Conservation (phyloP, 2,797 vertebrate genomes). For the Ptychadena robeensis region DNA sequence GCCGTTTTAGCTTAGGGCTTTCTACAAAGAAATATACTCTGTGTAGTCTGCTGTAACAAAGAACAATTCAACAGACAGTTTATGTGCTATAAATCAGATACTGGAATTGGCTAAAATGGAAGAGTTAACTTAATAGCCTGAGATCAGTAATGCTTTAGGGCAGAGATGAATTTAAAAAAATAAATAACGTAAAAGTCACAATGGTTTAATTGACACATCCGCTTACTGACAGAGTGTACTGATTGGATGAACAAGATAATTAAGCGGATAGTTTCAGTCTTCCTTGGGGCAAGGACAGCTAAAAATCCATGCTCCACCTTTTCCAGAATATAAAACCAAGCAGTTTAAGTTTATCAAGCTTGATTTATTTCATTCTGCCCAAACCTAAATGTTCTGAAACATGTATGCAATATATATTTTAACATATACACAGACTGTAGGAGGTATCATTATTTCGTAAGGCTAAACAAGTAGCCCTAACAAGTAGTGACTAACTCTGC, state of each 20-base stretch:
- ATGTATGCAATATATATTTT: not conserved
- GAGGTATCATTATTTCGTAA: no score
- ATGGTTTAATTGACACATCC: constrained; percentile 31
- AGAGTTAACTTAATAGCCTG: not conserved
- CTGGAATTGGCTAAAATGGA: not conserved
- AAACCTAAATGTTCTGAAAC: not conserved
- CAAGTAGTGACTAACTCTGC: no score
- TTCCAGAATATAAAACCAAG: not conserved
- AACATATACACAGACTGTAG: no score
- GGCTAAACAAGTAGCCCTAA: no score
- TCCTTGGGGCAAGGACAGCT: constrained; percentile 53
- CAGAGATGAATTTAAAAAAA: not conserved
- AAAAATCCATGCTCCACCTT: constrained; percentile 24
- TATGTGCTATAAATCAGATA: not conserved
- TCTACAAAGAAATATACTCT: not conserved
- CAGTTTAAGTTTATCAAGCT: not conserved
- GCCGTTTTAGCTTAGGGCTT: no score
- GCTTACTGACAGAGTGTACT: not conserved
- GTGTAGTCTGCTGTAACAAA: not conserved
- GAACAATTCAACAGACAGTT: not conserved
- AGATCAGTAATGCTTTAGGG: no score
- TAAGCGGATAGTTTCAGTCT: constrained; percentile 80
- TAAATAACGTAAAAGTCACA: not conserved
- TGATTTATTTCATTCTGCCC: not conserved
- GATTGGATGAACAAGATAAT: constrained; percentile 42